phyloP scores from a whole-genome alignment of 2,888 invertebrate species.

The Thereva nobilitata region DNA sequence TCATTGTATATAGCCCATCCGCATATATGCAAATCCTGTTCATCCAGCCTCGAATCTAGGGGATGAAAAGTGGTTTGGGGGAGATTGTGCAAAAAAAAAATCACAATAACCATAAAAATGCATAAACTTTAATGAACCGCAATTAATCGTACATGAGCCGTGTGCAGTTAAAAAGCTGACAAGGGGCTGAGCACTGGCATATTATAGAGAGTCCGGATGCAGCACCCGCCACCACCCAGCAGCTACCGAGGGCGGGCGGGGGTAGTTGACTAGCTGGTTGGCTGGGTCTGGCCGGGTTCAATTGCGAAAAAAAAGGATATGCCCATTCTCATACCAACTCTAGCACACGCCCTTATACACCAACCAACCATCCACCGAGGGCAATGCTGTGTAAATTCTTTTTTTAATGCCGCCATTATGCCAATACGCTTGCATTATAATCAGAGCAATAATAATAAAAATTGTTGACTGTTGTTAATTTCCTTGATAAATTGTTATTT shows the following conservation, averaged over 20 bases:
- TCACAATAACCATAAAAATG: conserved; percentile 33
- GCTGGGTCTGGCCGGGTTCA: background rate
- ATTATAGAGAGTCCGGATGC: too few species aligned
- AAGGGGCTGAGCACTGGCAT: too few species aligned
- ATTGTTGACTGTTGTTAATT: conserved; percentile 27
- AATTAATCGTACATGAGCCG: conserved; percentile 56
- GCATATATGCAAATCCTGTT: background rate
- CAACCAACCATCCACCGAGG: background rate
- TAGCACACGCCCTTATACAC: background rate
- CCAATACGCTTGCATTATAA: conserved; percentile 29
- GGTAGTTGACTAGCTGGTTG: background rate
- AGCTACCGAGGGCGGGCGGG: background rate
- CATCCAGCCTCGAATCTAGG: background rate
- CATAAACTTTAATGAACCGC: conserved; percentile 58
- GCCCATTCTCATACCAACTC: background rate
- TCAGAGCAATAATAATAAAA: conserved; percentile 33
- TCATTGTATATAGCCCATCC: background rate
- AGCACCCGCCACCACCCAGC: too few species aligned
- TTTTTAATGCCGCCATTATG: conserved; percentile 17
- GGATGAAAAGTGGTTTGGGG: background rate
- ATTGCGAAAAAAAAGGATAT: background rate
- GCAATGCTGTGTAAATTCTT: conserved; percentile 4
- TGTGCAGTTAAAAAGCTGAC: conserved; percentile 3
- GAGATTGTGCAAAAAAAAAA: background rate
- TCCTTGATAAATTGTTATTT: conserved; percentile 29